These are phyloP conservation scores for Acanthopagrus latus DNA, from an alignment of 2,797 vertebrate genomes.

Conservation along the genomic window DNA sequence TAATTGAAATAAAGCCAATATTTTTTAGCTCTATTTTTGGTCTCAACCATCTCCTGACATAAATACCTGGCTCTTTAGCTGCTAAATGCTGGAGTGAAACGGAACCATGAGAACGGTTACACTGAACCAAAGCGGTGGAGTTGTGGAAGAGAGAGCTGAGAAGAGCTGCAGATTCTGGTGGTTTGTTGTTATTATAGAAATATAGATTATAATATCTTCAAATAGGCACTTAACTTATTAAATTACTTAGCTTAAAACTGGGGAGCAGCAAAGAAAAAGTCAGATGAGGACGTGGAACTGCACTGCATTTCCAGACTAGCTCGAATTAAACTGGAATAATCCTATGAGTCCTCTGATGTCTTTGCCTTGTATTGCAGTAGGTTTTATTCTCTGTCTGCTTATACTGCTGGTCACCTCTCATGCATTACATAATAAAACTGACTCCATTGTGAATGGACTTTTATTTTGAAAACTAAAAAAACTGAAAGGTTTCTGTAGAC, in stretches of 20 bases:
- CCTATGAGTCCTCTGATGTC: neutral
- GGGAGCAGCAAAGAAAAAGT: neutral
- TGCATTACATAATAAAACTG: neutral
- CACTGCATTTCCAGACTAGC: neutral
- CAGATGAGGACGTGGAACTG: neutral
- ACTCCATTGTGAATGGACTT: neutral
- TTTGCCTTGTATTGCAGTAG: neutral
- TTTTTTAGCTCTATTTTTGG: neutral
- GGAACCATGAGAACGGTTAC: neutral
- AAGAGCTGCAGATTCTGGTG: neutral
- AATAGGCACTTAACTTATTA: too few relatives aligned
- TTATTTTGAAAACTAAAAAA: neutral
- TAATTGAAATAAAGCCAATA: neutral
- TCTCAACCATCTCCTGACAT: neutral
- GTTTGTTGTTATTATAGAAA: neutral
- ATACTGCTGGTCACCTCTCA: neutral
- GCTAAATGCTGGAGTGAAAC: neutral
- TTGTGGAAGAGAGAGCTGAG: neutral
- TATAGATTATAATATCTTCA: neutral
- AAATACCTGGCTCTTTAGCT: neutral
- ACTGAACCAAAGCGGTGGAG: neutral
- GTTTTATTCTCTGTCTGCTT: neutral
- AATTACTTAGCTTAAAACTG: too few relatives aligned
- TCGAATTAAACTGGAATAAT: neutral
- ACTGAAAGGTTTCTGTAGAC: neutral